A percentile compares a stretch with the other conserved stretches of the same genome.
These are phyloP conservation scores for Cydia amplana DNA, from an alignment of 1,140 invertebrate genomes.

Conservation along the genomic window DNA sequence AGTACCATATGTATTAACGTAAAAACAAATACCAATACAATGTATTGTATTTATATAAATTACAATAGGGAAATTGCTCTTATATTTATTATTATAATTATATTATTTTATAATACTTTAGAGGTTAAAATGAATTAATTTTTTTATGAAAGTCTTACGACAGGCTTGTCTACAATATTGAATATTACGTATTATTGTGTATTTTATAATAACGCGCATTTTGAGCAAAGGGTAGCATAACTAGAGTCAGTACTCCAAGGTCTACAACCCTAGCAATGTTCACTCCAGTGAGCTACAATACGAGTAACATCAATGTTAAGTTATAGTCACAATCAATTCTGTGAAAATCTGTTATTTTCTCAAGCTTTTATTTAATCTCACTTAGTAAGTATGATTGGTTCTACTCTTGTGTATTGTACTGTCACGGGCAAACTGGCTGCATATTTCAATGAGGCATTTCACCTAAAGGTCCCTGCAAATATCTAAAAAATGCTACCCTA, in stretches of 20 bases:
- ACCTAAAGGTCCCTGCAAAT: not conserved
- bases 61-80: constrained; percentile 14
- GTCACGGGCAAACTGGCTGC: not conserved
- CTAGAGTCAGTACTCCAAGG: not conserved
- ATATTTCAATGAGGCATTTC: constrained; percentile 12
- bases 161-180: not conserved
- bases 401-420: constrained; percentile 20
- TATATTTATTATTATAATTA: constrained; percentile 14
- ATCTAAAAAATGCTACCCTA: constrained; percentile 22
- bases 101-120: constrained; percentile 12
- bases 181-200: constrained; percentile 5
- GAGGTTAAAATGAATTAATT: constrained; percentile 14
- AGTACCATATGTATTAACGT: constrained; percentile 51
- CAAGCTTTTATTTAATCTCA: not conserved
- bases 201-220: constrained; percentile 3
- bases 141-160: not conserved
- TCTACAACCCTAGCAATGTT: not conserved
- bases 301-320: not conserved
- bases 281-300: constrained; percentile 1
- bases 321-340: not conserved
- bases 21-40: not conserved
- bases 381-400: constrained; percentile 8
- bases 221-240: not conserved
- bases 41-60: constrained; percentile 6
- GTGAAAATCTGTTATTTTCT: constrained; percentile 28